phyloP scores from a whole-genome alignment of 2,888 invertebrate genomes.

The Parnassius mnemosyne region DNA sequence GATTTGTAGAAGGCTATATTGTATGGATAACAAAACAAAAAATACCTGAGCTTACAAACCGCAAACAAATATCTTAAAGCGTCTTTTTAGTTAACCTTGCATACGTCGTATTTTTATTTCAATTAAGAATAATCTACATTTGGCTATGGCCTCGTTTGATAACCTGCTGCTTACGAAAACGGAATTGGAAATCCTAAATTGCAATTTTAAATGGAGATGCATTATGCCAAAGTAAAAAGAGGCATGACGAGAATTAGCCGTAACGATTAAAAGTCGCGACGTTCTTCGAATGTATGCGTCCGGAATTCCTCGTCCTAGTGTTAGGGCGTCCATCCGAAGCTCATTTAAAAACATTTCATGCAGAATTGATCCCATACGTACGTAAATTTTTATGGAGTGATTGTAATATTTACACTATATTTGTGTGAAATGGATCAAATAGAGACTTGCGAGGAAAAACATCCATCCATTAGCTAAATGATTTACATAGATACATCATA shows the following conservation, averaged over 20 bases:
- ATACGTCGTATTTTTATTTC: no score
- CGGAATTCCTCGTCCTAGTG: constrained; percentile 10
- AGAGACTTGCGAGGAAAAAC: no score
- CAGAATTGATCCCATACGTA: constrained; percentile 1
- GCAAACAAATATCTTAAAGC: no score
- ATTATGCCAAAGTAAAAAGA: constrained; percentile 1
- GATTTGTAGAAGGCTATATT: no score
- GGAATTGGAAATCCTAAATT: not conserved
- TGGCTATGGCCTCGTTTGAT: no score
- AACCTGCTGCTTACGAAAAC: no score
- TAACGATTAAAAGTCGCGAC: constrained; percentile 17
- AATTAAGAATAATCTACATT: no score
- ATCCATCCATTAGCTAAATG: no score
- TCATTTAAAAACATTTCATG: constrained; percentile 8
- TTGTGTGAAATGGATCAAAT: not conserved
- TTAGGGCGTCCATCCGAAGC: constrained; percentile 11
- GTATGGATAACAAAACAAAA: no score
- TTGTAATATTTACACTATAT: constrained; percentile 8
- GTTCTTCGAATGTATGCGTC: constrained; percentile 7
- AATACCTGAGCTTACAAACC: no score
- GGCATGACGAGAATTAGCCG: not conserved
- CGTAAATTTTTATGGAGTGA: constrained; percentile 1
- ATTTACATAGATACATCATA: no score
- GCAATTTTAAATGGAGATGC: not conserved
- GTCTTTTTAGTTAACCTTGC: no score